Base-by-base conservation (phyloP, 2,113 vertebrate genomes). In the Heliornis fulica region DNA sequence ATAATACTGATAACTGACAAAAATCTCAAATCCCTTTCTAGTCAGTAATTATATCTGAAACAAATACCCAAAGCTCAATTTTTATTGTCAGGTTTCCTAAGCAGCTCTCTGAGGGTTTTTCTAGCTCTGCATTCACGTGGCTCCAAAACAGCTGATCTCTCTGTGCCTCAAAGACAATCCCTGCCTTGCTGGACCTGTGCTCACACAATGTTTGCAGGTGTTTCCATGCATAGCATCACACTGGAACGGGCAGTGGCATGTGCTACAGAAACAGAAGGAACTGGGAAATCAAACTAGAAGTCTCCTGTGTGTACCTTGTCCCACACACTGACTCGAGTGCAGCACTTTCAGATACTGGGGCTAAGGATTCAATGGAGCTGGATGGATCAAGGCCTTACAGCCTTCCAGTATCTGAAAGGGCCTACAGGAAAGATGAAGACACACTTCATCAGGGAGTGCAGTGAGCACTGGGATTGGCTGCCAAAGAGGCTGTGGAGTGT, bases 191-290 rank as follows among this genome's bases (percentile, higher is more conserved):
- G 26, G 7, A 72, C 46, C 23, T 46, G 28, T 54, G 6, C 13
- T 5, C 3, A 0, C 26, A 54, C 14, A 28, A 28, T 71, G 13
- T 82, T 66, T 89, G 60, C 32, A 38, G 29, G 29, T 34, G n/a
- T 61, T 79, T 43, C 59, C n/a, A 9, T 0, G 0, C 4, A 6
- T 1, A 51, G 13, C n/a, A 66, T 59, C 40, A 19, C 32, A 54
- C 36, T 54, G 34, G 43, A 74, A 81, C 1, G 3, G 23, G 14
- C 76, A 70, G 12, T 28, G 32, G 11, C 13, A 13, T 13, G 4
- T 81, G 66, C 51, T 51, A 26, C 26, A 46, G 56, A 34, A 87
- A 59, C 3, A 60, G 38, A 50, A 51, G 20, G 15, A 54, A 66
- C 0, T 25, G 2, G 38, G 46, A 89, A 63, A 51, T 13, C 45